Evolutionary conservation across 2,113 vertebrate genomes (phyloP).

Genomic region (Apodemus sylvaticus): DNA sequence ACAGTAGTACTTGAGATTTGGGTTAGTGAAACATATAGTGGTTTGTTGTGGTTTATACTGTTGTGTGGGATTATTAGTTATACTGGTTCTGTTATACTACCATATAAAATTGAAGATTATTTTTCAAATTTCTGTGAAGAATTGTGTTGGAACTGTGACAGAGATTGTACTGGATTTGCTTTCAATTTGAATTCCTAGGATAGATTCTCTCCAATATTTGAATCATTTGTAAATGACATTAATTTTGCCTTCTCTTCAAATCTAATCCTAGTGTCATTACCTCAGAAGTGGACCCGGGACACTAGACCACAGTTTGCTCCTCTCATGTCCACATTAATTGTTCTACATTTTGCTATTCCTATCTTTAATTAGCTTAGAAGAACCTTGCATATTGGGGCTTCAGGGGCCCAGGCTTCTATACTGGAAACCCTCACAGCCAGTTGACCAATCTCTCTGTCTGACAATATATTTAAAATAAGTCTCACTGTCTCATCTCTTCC

Average conservation of each 20-base stretch:
- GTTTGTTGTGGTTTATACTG: neutral
- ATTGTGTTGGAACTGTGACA: neutral
- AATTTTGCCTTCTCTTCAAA: neutral
- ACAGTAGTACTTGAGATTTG: neutral
- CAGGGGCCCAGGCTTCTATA: too few species aligned
- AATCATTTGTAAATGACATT: neutral
- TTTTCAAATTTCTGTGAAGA: neutral
- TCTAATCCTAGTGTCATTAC: neutral
- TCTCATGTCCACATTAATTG: neutral
- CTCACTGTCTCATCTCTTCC: neutral
- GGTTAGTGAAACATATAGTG: neutral
- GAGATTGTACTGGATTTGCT: neutral
- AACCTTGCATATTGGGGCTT: neutral
- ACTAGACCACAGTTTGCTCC: neutral
- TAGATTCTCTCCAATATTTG: neutral
- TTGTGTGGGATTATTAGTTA: neutral
- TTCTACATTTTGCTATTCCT: neutral
- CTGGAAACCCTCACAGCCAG: neutral
- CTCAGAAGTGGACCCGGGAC: neutral
- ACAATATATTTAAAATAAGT: neutral
- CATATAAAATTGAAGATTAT: neutral
- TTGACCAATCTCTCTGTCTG: neutral
- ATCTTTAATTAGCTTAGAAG: neutral
- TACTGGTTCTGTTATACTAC: neutral
- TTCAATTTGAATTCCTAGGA: too few species aligned